phyloP scores from a whole-genome alignment of 2,888 invertebrate genomes.

The Drosophila yooni region DNA sequence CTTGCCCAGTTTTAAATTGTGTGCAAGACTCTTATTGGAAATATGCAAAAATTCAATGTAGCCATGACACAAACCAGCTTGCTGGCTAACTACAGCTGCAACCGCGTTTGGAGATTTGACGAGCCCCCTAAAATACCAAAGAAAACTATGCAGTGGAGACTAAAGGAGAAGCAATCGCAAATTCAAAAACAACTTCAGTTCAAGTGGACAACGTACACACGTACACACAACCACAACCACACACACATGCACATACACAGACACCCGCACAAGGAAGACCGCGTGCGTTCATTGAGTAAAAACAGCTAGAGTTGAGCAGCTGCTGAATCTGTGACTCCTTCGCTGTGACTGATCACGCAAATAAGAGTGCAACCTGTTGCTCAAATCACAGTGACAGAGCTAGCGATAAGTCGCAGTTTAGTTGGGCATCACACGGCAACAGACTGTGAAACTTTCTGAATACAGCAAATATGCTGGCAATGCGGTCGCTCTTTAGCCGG shows the following conservation, averaged over 20 bases:
- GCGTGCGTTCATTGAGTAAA: constrained; percentile 61
- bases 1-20: constrained; percentile 3
- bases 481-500: constrained; percentile 32
- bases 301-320: constrained; percentile 32
- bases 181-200: constrained; percentile 51
- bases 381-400: constrained; percentile 9
- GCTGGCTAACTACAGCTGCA: constrained; percentile 37
- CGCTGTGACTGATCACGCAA: constrained; percentile 24
- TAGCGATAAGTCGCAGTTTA: neutral
- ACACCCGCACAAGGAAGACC: constrained; percentile 19
- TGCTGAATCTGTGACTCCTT: constrained; percentile 22
- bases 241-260: constrained; percentile 9
- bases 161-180: constrained; percentile 30
- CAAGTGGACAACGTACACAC: constrained; percentile 27
- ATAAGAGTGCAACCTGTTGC: constrained; percentile 43
- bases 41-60: constrained; percentile 25
- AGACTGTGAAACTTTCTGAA: constrained; percentile 24
- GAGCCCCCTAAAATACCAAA: constrained; percentile 64
- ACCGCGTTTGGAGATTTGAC: constrained; percentile 57
- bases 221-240: neutral
- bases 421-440: constrained; percentile 11
- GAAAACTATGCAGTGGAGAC: constrained; percentile 30
- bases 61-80: constrained; percentile 47
- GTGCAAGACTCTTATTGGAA: constrained; percentile 14
- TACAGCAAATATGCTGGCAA: constrained; percentile 26